These are phyloP conservation scores for Nephrotoma flavescens DNA, from an alignment of 2,888 invertebrate species.

Conservation along the genomic window DNA sequence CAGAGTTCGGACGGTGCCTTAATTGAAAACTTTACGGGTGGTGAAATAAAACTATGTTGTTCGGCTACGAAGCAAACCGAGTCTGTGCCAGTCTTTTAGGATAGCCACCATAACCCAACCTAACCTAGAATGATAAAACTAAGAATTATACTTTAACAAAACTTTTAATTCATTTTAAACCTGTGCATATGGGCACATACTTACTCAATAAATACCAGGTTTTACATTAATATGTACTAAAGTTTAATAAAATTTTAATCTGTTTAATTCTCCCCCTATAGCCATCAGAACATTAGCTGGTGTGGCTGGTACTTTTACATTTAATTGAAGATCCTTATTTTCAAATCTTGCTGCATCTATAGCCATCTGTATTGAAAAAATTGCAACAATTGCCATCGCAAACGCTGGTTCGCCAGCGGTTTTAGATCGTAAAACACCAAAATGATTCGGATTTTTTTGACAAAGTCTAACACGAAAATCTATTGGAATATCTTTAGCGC, in stretches of 20 bases:
- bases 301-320: background rate
- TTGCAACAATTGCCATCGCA: conserved; percentile 18
- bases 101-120: too few relatives aligned
- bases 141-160: too few relatives aligned
- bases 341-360: conserved; percentile 36
- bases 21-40: too few relatives aligned
- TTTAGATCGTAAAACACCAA: conserved; percentile 42
- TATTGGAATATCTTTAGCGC: conserved; percentile 41
- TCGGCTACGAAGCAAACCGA: too few relatives aligned
- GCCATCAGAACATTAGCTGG: background rate
- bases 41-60: too few relatives aligned
- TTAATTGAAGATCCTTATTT: conserved; percentile 17
- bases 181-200: too few relatives aligned
- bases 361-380: conserved; percentile 38
- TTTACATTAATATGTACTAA: too few relatives aligned
- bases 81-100: too few relatives aligned
- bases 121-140: too few relatives aligned
- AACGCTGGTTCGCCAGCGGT: conserved; percentile 24
- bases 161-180: too few relatives aligned
- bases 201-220: too few relatives aligned
- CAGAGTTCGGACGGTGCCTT: too few relatives aligned
- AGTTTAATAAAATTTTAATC: background rate
- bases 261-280: background rate
- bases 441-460: conserved; percentile 35
- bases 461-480: conserved; percentile 39